These are phyloP conservation scores for Halyomorpha halys DNA, from an alignment of 1,140 invertebrate genomes.

Conservation along the genomic window DNA sequence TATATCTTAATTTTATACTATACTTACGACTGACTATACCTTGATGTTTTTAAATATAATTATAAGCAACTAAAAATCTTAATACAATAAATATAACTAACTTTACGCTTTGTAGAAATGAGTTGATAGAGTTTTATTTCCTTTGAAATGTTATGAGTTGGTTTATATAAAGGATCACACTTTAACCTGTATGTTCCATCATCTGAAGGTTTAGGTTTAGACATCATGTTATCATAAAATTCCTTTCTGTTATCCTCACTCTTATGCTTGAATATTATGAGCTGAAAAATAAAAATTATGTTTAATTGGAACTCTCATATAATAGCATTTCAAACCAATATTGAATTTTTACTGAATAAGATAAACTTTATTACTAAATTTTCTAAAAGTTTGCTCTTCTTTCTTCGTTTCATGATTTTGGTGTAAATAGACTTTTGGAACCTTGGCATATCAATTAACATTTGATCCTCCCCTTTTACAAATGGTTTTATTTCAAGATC, in stretches of 20 bases:
- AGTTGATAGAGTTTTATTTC: conserved; percentile 8
- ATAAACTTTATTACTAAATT: background rate
- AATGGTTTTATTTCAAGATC: background rate
- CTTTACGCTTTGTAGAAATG: background rate
- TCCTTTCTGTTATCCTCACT: background rate
- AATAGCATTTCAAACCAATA: background rate
- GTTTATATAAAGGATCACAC: background rate
- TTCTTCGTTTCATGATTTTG: background rate
- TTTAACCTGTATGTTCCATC: background rate
- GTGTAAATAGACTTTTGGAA: background rate
- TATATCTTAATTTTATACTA: too few species aligned
- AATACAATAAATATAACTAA: background rate
- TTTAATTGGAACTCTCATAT: background rate
- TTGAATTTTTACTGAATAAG: background rate
- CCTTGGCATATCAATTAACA: background rate
- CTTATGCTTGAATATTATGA: background rate
- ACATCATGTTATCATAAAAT: background rate
- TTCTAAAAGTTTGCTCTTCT: background rate
- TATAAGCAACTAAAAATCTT: too few species aligned
- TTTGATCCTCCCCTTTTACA: background rate
- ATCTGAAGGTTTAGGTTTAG: background rate
- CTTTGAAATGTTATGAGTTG: background rate
- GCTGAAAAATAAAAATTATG: background rate
- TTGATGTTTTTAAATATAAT: too few species aligned
- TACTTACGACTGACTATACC: too few species aligned